phyloP scores from a whole-genome alignment of 2,797 vertebrate species.

The Alca torda region DNA sequence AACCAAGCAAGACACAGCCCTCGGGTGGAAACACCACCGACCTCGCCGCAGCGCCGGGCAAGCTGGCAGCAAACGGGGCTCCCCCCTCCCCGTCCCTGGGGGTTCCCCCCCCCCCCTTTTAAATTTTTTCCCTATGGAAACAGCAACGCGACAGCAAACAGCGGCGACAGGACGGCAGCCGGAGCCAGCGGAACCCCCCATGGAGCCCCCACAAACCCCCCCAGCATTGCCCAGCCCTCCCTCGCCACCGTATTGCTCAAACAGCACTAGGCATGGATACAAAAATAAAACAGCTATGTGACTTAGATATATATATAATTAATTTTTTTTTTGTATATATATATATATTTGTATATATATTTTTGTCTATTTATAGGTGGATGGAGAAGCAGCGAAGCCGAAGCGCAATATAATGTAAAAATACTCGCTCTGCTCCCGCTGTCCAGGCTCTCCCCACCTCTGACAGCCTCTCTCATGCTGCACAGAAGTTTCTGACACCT shows the following conservation, averaged over 20 bases:
- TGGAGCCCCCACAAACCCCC: neutral
- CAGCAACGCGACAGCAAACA: neutral
- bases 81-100: neutral
- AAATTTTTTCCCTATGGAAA: neutral
- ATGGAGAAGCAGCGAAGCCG: conserved; percentile 47
- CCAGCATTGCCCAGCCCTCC: conserved; percentile 39
- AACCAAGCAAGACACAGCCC: neutral
- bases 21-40: neutral
- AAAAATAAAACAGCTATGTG: conserved; percentile 87
- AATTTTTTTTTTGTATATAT: conserved; percentile 41
- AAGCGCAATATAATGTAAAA: conserved; percentile 60
- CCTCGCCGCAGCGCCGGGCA: rapidly evolving
- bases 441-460: conserved; percentile 50
- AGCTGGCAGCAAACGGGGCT: neutral
- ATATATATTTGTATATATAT: conserved; percentile 71
- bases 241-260: conserved; percentile 77
- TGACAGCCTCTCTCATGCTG: conserved; percentile 55
- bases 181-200: neutral
- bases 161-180: neutral
- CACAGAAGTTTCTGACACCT: conserved; percentile 59
- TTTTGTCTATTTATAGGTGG: conserved; percentile 69
- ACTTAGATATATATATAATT: conserved; percentile 75
- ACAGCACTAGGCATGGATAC: conserved; percentile 82
- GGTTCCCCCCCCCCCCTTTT: neutral
- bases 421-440: conserved; percentile 18